phyloP scores from a whole-genome alignment of 2,888 invertebrate genomes.

The Amphipoea lucens region DNA sequence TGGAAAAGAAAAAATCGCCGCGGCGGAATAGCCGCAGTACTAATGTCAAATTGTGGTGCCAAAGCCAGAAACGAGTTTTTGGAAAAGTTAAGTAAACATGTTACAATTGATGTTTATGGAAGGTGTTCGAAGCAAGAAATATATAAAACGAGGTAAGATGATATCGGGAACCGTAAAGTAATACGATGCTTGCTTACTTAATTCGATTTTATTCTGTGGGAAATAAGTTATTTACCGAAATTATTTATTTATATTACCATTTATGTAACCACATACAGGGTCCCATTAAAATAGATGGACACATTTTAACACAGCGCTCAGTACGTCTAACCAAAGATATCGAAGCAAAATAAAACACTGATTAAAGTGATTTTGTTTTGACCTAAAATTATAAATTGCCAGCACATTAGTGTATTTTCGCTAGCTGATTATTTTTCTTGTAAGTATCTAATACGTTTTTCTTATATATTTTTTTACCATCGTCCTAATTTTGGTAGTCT shows the following conservation, averaged over 20 bases:
- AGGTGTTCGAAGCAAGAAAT: conserved; percentile 83
- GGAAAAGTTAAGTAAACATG: conserved; percentile 89
- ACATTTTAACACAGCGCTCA: no score
- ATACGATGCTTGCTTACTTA: neutral
- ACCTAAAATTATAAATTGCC: no score
- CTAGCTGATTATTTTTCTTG: no score
- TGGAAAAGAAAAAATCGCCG: conserved; percentile 83
- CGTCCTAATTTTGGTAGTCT: no score
- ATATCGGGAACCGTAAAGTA: neutral
- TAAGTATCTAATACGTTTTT: no score
- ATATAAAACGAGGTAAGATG: conserved; percentile 51
- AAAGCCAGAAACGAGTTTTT: conserved; percentile 89
- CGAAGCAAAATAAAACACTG: no score
- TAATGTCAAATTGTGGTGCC: conserved; percentile 91
- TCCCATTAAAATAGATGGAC: no score
- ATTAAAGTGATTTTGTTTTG: no score
- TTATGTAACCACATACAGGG: no score
- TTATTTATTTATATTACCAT: neutral
- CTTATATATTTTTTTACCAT: no score
- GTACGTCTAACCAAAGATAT: no score
- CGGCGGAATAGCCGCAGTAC: conserved; percentile 87
- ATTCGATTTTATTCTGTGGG: neutral
- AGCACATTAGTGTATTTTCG: no score
- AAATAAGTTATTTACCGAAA: neutral
- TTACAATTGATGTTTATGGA: conserved; percentile 91